Evolutionary conservation across 2,797 vertebrate genomes (phyloP), one percentile per base, ranked within the genome.

Genomic region (Enteromius treurensis): DNA sequence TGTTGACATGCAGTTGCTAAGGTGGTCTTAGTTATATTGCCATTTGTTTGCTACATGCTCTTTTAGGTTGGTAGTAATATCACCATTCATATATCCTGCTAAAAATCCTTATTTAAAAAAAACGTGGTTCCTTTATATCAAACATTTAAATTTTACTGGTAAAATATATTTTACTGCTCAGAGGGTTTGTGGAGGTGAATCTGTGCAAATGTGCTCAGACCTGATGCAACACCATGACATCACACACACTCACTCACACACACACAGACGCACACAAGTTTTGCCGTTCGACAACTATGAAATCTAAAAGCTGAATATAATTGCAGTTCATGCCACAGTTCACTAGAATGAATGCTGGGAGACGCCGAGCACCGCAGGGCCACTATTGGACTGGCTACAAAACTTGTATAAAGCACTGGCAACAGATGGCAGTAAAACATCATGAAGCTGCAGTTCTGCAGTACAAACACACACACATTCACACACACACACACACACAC

Each of bases 401-500:
- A 80, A 80, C 23, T 58, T 87, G 76, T 85, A 32, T 73, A 67
- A 82, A 81, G 51, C 67, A 89, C 91, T 92, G 93, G 93, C 97
- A 96, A 95, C 95, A 97, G 98, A 95, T 97, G 97, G 97, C 97
- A 97, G 95, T 96, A 96, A 95, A 96, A 95, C 91, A 92, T 94
- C 95, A 89, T 53, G 86, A 42, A 94, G 90, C 84, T 84, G 1
- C 60, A 73, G 65, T 87, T 80, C 79, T 64, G 86, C 40, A 85
- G 78, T 70, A 67, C 37, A 80, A 42, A 69, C 40, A 45, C 71
- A 42, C 67, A 75, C 78, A 69, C 78, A 65, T 29, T 71, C 40
- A 45, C 74, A 79, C 42, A 10, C 13, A 5, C 4, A 26, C 67
- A 65, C 45, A 62, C 73, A 37, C 13, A 5, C 4, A 26, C 67